phyloP scores from a whole-genome alignment of 2,888 invertebrate species.

The Adineta ricciae region DNA sequence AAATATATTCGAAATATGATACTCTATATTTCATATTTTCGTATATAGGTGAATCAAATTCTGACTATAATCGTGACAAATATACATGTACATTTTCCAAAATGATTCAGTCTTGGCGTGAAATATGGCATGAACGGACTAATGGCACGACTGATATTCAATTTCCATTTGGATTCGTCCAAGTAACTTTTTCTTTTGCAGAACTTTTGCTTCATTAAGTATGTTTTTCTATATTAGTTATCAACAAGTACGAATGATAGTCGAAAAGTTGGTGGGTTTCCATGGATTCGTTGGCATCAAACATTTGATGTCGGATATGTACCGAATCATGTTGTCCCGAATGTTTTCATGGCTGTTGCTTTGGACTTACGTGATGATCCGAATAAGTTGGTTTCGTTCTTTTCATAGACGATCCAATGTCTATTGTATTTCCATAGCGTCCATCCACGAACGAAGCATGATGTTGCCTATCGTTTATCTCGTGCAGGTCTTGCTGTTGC shows the following conservation, averaged over 20 bases:
- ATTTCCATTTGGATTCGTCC: slow-evolving; percentile 40
- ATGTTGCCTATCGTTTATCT: slow-evolving; percentile 39
- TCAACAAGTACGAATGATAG: not conserved
- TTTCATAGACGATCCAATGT: no score
- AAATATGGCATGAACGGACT: slow-evolving; percentile 38
- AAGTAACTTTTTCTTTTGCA: slow-evolving; percentile 36
- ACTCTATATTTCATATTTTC: not conserved
- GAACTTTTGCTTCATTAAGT: not conserved
- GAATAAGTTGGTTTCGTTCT: not conserved
- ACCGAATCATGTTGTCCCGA: slow-evolving; percentile 38
- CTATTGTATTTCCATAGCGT: slow-evolving; percentile 35
- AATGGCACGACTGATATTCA: slow-evolving; percentile 37
- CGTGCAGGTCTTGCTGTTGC: slow-evolving; percentile 39
- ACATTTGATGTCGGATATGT: slow-evolving; percentile 37
- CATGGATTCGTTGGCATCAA: slow-evolving; percentile 44
- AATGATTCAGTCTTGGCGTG: slow-evolving; percentile 43
- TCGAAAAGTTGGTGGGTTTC: slow-evolving; percentile 37
- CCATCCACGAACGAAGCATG: slow-evolving; percentile 42
- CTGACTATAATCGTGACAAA: slow-evolving; percentile 34
- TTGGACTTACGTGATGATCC: slow-evolving; percentile 41
- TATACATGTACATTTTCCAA: slow-evolving; percentile 38
- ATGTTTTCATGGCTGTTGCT: slow-evolving; percentile 43
- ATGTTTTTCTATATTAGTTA: not conserved
- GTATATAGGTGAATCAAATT: slow-evolving; percentile 40
- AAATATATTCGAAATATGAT: not conserved